phyloP scores from a whole-genome alignment of 2,888 invertebrate genomes.

The Ormyrus labotus region DNA sequence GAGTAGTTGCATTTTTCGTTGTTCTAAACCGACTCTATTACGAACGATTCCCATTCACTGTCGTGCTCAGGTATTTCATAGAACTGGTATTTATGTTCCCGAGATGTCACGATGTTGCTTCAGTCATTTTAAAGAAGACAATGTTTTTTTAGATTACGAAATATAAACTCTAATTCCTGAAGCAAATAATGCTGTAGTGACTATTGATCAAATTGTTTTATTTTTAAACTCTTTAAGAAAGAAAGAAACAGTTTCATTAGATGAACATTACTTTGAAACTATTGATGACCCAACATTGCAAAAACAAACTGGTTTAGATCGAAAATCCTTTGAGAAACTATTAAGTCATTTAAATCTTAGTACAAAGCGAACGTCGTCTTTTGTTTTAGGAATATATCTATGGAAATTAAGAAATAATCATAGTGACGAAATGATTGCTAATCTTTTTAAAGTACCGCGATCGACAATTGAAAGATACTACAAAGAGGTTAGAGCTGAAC shows the following conservation, averaged over 20 bases:
- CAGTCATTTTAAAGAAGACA: not conserved
- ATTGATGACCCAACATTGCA: not conserved
- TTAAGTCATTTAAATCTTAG: not conserved
- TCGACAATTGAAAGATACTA: not conserved
- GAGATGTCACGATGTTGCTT: not conserved
- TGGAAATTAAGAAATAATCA: not conserved
- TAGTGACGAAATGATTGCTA: not conserved
- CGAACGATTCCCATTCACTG: not conserved
- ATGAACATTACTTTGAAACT: not conserved
- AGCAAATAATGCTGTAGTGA: not conserved
- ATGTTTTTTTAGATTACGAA: not conserved
- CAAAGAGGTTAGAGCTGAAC: not conserved
- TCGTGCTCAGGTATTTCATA: not conserved
- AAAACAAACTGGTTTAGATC: not conserved
- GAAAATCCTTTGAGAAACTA: too few relatives aligned
- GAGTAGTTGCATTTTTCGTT: not conserved
- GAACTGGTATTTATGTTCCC: not conserved
- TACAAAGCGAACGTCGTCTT: not conserved
- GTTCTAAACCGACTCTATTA: not conserved
- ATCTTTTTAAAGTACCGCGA: not conserved
- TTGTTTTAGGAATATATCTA: not conserved
- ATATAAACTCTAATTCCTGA: not conserved
- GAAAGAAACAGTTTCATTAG: not conserved
- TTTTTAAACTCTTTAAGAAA: not conserved
- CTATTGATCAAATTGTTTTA: not conserved